phyloP scores from a whole-genome alignment of 2,888 invertebrate genomes.

The Neoitamus cyanurus region DNA sequence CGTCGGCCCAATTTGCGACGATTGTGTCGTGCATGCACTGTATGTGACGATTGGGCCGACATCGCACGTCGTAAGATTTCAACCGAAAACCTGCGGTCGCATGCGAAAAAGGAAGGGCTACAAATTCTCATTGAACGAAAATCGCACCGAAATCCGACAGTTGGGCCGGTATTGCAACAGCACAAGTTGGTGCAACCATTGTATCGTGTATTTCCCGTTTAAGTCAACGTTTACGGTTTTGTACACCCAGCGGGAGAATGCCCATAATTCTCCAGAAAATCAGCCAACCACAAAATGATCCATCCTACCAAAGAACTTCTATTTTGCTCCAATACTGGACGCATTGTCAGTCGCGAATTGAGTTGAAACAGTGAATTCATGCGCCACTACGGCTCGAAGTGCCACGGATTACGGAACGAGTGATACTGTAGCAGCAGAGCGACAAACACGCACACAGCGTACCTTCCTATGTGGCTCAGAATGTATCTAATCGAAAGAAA shows the following conservation, averaged over 20 bases:
- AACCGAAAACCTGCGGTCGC: too few species aligned
- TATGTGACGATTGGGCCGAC: too few species aligned
- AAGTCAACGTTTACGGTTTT: neutral
- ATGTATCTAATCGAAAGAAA: neutral
- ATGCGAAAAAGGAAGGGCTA: too few species aligned
- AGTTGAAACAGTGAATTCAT: too few species aligned
- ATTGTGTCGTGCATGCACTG: too few species aligned
- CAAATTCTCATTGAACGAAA: too few species aligned
- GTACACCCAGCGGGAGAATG: neutral
- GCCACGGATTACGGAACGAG: neutral
- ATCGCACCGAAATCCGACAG: too few species aligned
- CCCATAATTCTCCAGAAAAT: neutral
- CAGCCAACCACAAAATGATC: neutral
- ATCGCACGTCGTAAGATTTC: too few species aligned
- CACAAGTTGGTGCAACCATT: neutral
- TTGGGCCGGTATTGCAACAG: too few species aligned
- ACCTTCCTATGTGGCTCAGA: neutral
- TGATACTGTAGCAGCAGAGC: neutral
- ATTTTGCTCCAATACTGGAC: neutral
- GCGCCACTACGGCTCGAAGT: neutral
- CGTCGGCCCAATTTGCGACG: too few species aligned
- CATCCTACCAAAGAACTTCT: neutral
- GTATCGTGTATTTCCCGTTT: too few species aligned
- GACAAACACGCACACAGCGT: neutral
- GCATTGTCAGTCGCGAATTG: neutral